Base-by-base conservation (phyloP, 2,113 vertebrate genomes). In the Poeciliopsis turrubarensis region DNA sequence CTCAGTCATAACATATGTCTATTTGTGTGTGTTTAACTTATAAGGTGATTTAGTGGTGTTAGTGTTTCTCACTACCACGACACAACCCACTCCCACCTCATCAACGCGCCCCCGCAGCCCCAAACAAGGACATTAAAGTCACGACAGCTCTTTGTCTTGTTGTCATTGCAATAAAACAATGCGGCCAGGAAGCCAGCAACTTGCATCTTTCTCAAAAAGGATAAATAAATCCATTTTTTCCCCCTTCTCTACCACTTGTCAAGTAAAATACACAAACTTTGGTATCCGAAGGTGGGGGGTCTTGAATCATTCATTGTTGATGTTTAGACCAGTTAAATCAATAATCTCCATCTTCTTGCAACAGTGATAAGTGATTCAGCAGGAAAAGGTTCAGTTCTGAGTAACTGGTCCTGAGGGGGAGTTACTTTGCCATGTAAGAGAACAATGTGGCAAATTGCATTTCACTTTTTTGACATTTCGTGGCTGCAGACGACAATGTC, bases 251-350 rank as follows among this genome's bases (percentile, higher is more conserved):
- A 30, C 27, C 57, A 67, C 57, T 7, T 1, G 76, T 90, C 64
- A 80, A 81, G 85, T 73, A 80, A 92, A 90, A 88, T 80, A 89
- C 83, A 89, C 86, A 90, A 76, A 81, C 65, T 75, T 77, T 44
- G 60, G 60, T 61, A 14, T 66, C 57, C 63, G 37, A 73, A 64
- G 44, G 39, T 64, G 44, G 44, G 68, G n/a, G 72, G 61, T 57
- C 39, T 87, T 91, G 77, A 83, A 83, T 88, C 87, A 87, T 78
- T 87, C 70, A 74, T 80, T 83, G 83, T 86, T 89, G 86, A 93
- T 90, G 86, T 91, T 88, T 91, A 86, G 87, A 82, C 85, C 85
- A 86, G 88, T 91, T 89, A 88, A 90, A 88, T 88, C 92, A 90
- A 92, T 92, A 91, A 92, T 92, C 78, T 82, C 65, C 71, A 80